Base-by-base conservation (phyloP, 2,888 invertebrate species). In the Agrochola lota region DNA sequence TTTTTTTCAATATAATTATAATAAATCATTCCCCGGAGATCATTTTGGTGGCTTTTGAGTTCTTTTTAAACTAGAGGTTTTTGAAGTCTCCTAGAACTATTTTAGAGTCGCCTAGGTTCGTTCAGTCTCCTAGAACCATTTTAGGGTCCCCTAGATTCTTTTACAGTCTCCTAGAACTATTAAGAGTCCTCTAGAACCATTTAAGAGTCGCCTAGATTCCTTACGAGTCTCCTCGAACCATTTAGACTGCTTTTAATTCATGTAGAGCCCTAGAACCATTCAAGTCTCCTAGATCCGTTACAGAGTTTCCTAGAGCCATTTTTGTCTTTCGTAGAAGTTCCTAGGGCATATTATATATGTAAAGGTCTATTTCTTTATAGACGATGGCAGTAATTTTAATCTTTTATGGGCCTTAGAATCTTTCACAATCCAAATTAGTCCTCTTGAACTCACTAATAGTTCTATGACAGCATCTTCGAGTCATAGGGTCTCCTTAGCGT, bases 11-110 rank as follows among this genome's bases (percentile, higher is more conserved):
- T 73, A 69, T 82, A 76, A 73, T 82, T 68, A 78, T 76, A 84
- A 75, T 73, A 76, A 78, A 78, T 74, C 77, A 83, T 74, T 67
- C 70, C 78, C 76, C 69, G 69, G 84, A 89, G 87, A 88, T 87
- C 86, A 85, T 60, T 68, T 63, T 78, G 78, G 77, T 82, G 85
- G 80, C 83, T 78, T 80, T 67, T 59, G 67, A 62, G 71, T 80
- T 63, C 49, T 40, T 70, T 72, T n/a, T 23, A 11, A n/a, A 15
- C 12, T 63, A 43, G n/a, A 30, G 52, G n/a, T 30, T 20, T 66
- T 40, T 12, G 2, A 26, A 23, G 46, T 26, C 6, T n/a, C 23
- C 35, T n/a, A 64, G 11, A 71, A 43, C 43, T 46, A 12, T 8
- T 52, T 49, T 12, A 1, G 49, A 23, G 23, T 15, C 20, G 11